Evolutionary conservation across 2,888 invertebrate species (phyloP), one percentile per base, ranked within the genome.

Genomic region (Agriopis aurantiaria): DNA sequence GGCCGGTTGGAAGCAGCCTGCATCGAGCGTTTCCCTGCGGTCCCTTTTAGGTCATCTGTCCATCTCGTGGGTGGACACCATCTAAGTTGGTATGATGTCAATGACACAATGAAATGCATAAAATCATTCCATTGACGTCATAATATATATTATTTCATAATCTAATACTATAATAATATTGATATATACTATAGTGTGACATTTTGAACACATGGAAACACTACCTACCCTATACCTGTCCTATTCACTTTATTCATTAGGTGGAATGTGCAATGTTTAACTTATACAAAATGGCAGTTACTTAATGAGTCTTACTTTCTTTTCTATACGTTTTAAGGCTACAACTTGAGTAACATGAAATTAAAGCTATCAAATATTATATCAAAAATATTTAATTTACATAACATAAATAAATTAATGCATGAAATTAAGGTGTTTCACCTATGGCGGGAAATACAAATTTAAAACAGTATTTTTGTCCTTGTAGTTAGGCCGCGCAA

Each of bases 291-390:
- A 66, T 66, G 66, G 60, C 60, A 66, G 12, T 41, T 14, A n/a
- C 17, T 49, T 57, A 48, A 56, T 57, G 33, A 60, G 53, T 43
- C 11, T 43, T 65, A 59, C 11, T 48, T 58, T 40, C 11, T 33
- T 40, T 55, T 8, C n/a, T 55, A 57, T 43, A 23, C 23, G 33
- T 33, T 48, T 4, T n/a, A 12, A 23, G 11, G 0, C 4, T 11
- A 43, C 8, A 14, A 41, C 40, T 60, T 69, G 56, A 65, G 69
- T 65, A 65, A 64, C 55, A 61, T 46, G 23, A 45, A 33, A 10
- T 62, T 65, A 69, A 69, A 69, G 52, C 61, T 62, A 65, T 69
- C 51, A 62, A 53, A 69, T 55, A 61, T 56, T n/a, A 0, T 62
- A 67, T 64, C 60, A 62, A 71, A 67, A 63, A 71, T 59, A 66